A percentile compares a stretch with the other conserved stretches of the same genome.
These are phyloP conservation scores for Caenorhabditis sulstoni DNA, from an alignment of 2,888 invertebrate genomes.

Conservation along the genomic window DNA sequence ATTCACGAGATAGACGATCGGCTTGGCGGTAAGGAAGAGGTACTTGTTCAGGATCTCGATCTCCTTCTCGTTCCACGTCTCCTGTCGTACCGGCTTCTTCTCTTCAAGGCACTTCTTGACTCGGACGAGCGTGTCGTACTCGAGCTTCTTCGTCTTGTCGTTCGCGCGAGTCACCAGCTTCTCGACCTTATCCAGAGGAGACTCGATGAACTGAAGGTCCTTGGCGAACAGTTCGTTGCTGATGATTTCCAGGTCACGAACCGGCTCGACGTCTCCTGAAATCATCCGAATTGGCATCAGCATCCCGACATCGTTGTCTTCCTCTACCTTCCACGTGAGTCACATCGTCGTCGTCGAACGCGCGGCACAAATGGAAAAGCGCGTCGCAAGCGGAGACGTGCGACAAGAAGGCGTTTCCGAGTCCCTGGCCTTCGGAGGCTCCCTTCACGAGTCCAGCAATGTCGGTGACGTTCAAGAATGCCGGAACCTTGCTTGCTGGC, in stretches of 20 bases:
- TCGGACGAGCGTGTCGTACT: constrained; percentile 89
- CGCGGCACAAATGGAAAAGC: constrained; percentile 95
- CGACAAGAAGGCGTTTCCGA: constrained; percentile 98
- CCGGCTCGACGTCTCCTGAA: constrained; percentile 92
- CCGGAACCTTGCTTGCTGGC: constrained; percentile 92
- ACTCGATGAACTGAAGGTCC: constrained; percentile 89
- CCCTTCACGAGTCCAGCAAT: constrained; percentile 96
- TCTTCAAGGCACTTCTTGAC: constrained; percentile 90
- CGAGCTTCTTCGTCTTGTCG: constrained; percentile 91
- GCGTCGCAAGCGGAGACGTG: constrained; percentile 99
- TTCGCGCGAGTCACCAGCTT: constrained; percentile 87
- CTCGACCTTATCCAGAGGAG: constrained; percentile 91
- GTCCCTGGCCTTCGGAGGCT: constrained; percentile 96
- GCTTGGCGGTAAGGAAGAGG: constrained; percentile 96
- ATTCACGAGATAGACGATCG: constrained; percentile 96
- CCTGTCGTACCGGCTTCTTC: constrained; percentile 93
- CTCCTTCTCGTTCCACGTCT: constrained; percentile 81
- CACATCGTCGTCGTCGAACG: constrained; percentile 97
- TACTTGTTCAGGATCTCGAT: constrained; percentile 90
- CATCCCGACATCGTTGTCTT: background rate
- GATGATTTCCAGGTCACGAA: constrained; percentile 96
- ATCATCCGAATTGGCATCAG: no score
- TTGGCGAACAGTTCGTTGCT: constrained; percentile 94
- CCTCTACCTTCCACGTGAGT: constrained; percentile 91
- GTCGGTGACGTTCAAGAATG: constrained; percentile 96